Percentiles rank a stretch among this genome's conserved stretches.
Conservation (phyloP, 2,888 invertebrate genomes). For the Epirrhoe alternata region DNA sequence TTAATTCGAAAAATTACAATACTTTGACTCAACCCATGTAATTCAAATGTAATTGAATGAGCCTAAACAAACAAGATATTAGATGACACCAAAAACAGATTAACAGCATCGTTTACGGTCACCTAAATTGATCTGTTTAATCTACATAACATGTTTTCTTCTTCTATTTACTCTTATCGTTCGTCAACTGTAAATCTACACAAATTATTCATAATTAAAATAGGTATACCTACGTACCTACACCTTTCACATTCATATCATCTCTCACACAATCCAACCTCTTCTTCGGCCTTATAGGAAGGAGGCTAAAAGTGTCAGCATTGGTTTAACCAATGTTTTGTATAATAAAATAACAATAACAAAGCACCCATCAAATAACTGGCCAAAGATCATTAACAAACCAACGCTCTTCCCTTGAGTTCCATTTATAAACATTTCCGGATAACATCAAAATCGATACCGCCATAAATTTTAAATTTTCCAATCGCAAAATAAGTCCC, state of each 20-base stretch:
- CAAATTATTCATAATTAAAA: too few species aligned
- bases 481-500: slow-evolving; percentile 29
- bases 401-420: slow-evolving; percentile 8
- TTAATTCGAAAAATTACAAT: not conserved
- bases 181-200: too few species aligned
- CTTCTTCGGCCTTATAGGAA: too few species aligned
- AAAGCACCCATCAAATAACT: slow-evolving; percentile 5
- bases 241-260: too few species aligned
- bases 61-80: slow-evolving; percentile 15
- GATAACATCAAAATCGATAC: slow-evolving; percentile 19
- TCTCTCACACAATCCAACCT: too few species aligned
- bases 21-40: not conserved
- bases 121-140: too few species aligned
- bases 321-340: not conserved
- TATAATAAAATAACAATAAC: not conserved
- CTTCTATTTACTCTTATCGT: too few species aligned
- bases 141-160: too few species aligned
- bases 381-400: slow-evolving; percentile 17
- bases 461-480: slow-evolving; percentile 24
- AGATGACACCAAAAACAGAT: slow-evolving; percentile 14
- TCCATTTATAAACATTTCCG: slow-evolving; percentile 16
- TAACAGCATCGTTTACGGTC: slow-evolving; percentile 7
- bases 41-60: slow-evolving; percentile 15
- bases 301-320: too few species aligned
- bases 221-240: too few species aligned